phyloP scores from a whole-genome alignment of 2,113 vertebrate genomes.

The Sander vitreus region DNA sequence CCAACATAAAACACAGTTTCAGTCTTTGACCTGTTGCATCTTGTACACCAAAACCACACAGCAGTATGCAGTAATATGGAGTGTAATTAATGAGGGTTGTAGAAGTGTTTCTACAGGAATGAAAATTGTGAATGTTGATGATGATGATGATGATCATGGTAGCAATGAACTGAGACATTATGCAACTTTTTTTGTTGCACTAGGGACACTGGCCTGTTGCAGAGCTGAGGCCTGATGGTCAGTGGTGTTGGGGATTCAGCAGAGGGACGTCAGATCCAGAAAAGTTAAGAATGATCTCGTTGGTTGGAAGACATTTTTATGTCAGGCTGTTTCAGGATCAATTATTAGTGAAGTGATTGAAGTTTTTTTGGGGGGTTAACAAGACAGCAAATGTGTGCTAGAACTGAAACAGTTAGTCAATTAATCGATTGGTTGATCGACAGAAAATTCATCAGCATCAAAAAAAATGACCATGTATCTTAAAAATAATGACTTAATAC shows the following conservation, averaged over 20 bases:
- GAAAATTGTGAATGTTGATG: constrained; percentile 13
- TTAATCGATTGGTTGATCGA: background rate
- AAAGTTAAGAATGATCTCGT: background rate
- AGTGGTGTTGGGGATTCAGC: constrained; percentile 59
- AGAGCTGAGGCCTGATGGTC: constrained; percentile 55
- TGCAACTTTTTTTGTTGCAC: constrained; percentile 80
- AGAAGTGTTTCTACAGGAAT: constrained; percentile 29
- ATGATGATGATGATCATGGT: constrained; percentile 29
- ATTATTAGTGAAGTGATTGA: background rate
- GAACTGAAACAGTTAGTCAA: background rate
- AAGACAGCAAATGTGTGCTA: background rate
- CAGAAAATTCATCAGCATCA: background rate
- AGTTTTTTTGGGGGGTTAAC: background rate
- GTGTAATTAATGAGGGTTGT: background rate
- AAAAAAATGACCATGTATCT: too few species aligned
- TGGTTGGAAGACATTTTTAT: background rate
- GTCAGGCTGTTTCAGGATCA: background rate
- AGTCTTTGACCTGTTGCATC: constrained; percentile 33
- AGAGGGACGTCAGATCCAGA: background rate
- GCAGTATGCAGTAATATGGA: constrained; percentile 56
- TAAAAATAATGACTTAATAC: too few species aligned
- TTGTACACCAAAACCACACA: constrained; percentile 58
- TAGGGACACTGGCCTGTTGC: constrained; percentile 61
- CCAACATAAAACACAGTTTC: background rate
- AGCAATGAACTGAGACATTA: constrained; percentile 66